Conservation (phyloP, 2,888 invertebrate genomes). For the Nemapogon koenigi region DNA sequence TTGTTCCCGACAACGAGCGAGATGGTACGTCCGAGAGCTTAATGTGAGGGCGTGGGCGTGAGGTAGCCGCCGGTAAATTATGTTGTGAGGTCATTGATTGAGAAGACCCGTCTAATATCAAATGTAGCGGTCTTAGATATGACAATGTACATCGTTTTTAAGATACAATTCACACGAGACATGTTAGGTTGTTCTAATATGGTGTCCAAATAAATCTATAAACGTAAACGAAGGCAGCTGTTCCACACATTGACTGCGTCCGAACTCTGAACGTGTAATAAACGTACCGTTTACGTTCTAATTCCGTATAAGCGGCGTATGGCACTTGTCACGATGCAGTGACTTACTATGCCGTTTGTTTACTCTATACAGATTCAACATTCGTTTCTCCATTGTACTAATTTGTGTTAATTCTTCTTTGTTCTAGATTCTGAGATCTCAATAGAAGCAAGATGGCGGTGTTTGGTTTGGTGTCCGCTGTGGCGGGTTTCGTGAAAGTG, state of each 20-base stretch:
- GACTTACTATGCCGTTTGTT: neutral
- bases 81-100: conserved; percentile 53
- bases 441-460: conserved; percentile 69
- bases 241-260: conserved; percentile 39
- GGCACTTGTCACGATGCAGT: conserved; percentile 37
- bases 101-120: conserved; percentile 19
- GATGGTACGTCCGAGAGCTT: too few species aligned
- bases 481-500: conserved; percentile 90
- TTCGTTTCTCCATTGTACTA: neutral
- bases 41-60: conserved; percentile 41
- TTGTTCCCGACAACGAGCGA: conserved; percentile 1
- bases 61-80: conserved; percentile 44
- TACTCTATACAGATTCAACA: neutral
- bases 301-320: conserved; percentile 44
- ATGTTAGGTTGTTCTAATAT: too few species aligned
- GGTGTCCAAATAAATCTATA: conserved; percentile 9
- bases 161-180: too few species aligned
- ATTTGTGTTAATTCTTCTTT: neutral
- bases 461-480: conserved; percentile 84
- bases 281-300: conserved; percentile 46
- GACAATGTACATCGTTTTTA: too few species aligned
- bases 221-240: conserved; percentile 29
- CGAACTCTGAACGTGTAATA: conserved; percentile 35
- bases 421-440: conserved; percentile 7
- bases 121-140: too few species aligned